Evolutionary conservation across 2,888 invertebrate genomes (phyloP).

Genomic region (Agrilus biguttatus): DNA sequence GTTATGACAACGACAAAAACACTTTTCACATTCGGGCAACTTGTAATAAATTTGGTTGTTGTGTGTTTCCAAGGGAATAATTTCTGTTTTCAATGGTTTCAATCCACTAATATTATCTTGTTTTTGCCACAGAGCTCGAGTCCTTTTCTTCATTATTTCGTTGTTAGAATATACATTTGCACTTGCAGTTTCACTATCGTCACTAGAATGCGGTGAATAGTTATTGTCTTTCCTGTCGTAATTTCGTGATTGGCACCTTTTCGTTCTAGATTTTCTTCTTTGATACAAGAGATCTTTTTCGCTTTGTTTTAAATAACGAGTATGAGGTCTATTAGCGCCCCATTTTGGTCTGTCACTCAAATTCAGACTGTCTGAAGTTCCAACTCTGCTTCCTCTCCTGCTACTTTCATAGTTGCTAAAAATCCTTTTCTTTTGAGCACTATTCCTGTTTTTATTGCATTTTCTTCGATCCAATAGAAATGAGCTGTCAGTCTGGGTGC

Average conservation of each 20-base stretch:
- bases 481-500: conserved; percentile 49
- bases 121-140: conserved; percentile 27
- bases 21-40: conserved; percentile 15
- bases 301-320: conserved; percentile 77
- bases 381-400: conserved; percentile 39
- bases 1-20: conserved; percentile 23
- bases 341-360: conserved; percentile 56
- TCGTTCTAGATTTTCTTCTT: conserved; percentile 50
- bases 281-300: conserved; percentile 79
- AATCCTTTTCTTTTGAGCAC: no score
- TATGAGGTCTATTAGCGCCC: conserved; percentile 63
- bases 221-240: conserved; percentile 39
- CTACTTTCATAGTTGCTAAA: conserved; percentile 29
- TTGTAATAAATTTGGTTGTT: conserved; percentile 29
- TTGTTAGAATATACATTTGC: conserved; percentile 33
- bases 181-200: conserved; percentile 45
- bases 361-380: conserved; percentile 38
- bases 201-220: conserved; percentile 44
- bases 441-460: no score
- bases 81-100: conserved; percentile 32
- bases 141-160: conserved; percentile 29
- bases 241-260: conserved; percentile 37
- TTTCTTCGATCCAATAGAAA: no score
- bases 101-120: conserved; percentile 33
- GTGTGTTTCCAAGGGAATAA: conserved; percentile 38